These are phyloP conservation scores for human DNA, from an alignment of 2,113 vertebrate genomes.

Conservation along the genomic window GRCh38 chr1:112528001-112528500, in stretches of 20 bases:
- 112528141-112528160: slow-evolving; percentile 44
- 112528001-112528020: not conserved
- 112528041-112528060: not conserved
- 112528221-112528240: slow-evolving; percentile 18
- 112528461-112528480: slow-evolving; percentile 20
- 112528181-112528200: not conserved
- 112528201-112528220: slow-evolving; percentile 14
- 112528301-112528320: slow-evolving; percentile 54
- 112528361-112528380: not conserved
- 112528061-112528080: not conserved
- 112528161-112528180: not conserved
- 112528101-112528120: not conserved
- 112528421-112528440: slow-evolving; percentile 36
- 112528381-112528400: not conserved
- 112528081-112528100: slow-evolving; percentile 11
- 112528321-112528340: slow-evolving; percentile 55
- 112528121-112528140: not conserved
- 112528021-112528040: slow-evolving; percentile 35
- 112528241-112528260: slow-evolving; percentile 61
- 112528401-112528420: not conserved
- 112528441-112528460: not conserved
- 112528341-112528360: slow-evolving; percentile 51
- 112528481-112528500: not conserved
- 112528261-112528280: slow-evolving; percentile 63
- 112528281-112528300: slow-evolving; percentile 58